Conservation (phyloP, 1,140 invertebrate genomes). For the Chlorops oryzae region DNA sequence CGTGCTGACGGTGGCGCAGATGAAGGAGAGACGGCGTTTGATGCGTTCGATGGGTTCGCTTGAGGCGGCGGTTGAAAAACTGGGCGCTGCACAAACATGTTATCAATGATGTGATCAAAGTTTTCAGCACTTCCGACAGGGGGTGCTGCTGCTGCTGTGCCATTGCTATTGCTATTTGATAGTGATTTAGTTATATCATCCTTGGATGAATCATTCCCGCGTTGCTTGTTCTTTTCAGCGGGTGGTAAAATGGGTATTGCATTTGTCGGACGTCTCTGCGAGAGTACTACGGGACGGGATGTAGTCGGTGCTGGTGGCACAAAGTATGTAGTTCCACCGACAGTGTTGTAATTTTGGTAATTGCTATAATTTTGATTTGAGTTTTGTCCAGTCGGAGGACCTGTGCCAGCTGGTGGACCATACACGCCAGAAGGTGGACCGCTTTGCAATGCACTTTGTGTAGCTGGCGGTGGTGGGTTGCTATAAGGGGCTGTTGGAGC, state of each 20-base stretch:
- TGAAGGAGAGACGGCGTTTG: not conserved
- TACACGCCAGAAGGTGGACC: no score
- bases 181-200: slow-evolving; percentile 10
- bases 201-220: not conserved
- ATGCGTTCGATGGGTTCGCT: not conserved
- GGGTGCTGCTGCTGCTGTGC: not conserved
- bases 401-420: not conserved
- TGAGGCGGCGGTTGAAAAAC: slow-evolving; percentile 36
- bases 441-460: slow-evolving; percentile 11
- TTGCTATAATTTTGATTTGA: slow-evolving; percentile 18
- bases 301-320: slow-evolving; percentile 37
- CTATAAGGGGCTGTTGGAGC: slow-evolving; percentile 10
- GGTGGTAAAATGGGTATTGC: slow-evolving; percentile 49
- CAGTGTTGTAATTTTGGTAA: slow-evolving; percentile 44
- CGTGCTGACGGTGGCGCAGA: slow-evolving; percentile 8
- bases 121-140: slow-evolving; percentile 47
- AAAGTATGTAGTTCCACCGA: slow-evolving; percentile 47
- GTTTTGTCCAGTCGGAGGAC: not conserved
- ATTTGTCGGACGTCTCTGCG: slow-evolving; percentile 47
- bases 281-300: slow-evolving; percentile 32
- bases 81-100: slow-evolving; percentile 56
- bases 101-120: slow-evolving; percentile 57
- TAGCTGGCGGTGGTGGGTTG: slow-evolving; percentile 9
- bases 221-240: slow-evolving; percentile 42
- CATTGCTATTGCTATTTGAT: not conserved